Conservation (phyloP, 2,888 invertebrate species). For the Carabus problematicus region DNA sequence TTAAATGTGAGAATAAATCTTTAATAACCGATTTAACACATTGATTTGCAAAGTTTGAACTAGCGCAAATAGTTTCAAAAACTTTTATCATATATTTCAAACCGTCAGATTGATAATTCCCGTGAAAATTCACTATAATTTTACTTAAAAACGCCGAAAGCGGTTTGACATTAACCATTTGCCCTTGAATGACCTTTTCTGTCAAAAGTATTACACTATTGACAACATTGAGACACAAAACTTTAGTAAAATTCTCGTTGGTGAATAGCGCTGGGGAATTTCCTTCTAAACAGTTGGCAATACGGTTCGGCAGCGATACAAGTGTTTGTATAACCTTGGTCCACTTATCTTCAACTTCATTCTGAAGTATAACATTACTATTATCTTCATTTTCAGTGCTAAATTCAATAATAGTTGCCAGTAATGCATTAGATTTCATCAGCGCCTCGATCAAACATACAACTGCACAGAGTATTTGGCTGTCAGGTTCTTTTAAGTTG, state of each 20-base stretch:
- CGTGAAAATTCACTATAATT: slow-evolving; percentile 65
- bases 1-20: slow-evolving; percentile 63
- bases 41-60: slow-evolving; percentile 60
- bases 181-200: slow-evolving; percentile 48
- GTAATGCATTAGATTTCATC: slow-evolving; percentile 66
- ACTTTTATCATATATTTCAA: slow-evolving; percentile 64
- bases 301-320: slow-evolving; percentile 71
- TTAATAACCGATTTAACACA: slow-evolving; percentile 61
- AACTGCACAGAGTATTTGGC: slow-evolving; percentile 55
- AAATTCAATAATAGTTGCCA: slow-evolving; percentile 58
- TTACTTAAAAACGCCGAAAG: slow-evolving; percentile 68
- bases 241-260: slow-evolving; percentile 64
- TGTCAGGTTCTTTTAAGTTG: slow-evolving; percentile 59
- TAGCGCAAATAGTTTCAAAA: slow-evolving; percentile 55
- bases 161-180: slow-evolving; percentile 55
- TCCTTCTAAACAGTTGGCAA: slow-evolving; percentile 71
- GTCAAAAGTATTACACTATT: slow-evolving; percentile 69
- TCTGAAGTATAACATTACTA: slow-evolving; percentile 43
- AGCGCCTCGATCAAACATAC: slow-evolving; percentile 61
- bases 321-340: slow-evolving; percentile 67
- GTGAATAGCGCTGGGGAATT: slow-evolving; percentile 67
- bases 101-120: slow-evolving; percentile 59
- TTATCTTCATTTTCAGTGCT: slow-evolving; percentile 21
- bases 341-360: slow-evolving; percentile 55
- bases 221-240: slow-evolving; percentile 67